These are phyloP conservation scores for Agonopterix heracliana DNA, from an alignment of 2,888 invertebrate species.

Conservation along the genomic window DNA sequence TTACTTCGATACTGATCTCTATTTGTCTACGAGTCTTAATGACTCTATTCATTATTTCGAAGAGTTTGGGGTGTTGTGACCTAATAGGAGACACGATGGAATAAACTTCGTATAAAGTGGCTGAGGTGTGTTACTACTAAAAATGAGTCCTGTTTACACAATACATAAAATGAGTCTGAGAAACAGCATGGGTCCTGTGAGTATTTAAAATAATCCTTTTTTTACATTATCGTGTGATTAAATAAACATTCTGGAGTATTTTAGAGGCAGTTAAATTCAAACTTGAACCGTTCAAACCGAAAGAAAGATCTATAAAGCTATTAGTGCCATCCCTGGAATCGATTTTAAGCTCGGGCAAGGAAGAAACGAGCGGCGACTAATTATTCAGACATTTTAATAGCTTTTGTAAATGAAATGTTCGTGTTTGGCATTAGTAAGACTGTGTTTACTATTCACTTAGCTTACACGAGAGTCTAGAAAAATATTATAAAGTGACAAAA, in stretches of 20 bases:
- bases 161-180: constrained; percentile 45
- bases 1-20: constrained; percentile 64
- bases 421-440: constrained; percentile 25
- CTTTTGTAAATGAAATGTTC: constrained; percentile 32
- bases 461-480: too few relatives aligned
- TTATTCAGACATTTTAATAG: constrained; percentile 36
- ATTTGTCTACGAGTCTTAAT: constrained; percentile 52
- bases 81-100: constrained; percentile 28
- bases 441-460: background rate
- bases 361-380: constrained; percentile 23
- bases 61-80: constrained; percentile 36
- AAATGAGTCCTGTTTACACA: constrained; percentile 55
- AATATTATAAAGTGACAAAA: too few relatives aligned
- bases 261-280: too few relatives aligned
- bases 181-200: constrained; percentile 48
- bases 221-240: background rate
- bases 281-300: too few relatives aligned
- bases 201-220: constrained; percentile 19
- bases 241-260: background rate
- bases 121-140: background rate
- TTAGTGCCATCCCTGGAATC: background rate
- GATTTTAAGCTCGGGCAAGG: constrained; percentile 10
- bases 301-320: too few relatives aligned
- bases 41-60: constrained; percentile 45
- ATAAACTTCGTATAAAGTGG: constrained; percentile 14